A percentile compares a stretch with the other conserved stretches of the same genome.
Conservation (phyloP, 2,113 vertebrate species). For the Ornithorhynchus anatinus region DNA sequence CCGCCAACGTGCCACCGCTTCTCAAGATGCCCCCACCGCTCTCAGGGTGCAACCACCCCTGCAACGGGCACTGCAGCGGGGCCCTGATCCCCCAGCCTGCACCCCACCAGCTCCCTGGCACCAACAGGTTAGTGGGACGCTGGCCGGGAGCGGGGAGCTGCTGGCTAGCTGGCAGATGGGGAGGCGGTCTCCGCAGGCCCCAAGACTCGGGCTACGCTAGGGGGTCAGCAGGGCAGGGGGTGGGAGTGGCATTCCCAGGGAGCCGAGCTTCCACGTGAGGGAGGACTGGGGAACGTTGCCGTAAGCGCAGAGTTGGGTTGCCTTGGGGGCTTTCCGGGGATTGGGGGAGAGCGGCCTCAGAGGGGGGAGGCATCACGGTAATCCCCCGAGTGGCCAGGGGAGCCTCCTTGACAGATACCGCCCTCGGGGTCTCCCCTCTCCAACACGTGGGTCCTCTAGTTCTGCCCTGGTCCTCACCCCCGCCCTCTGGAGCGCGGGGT, state of each 20-base stretch:
- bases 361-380: no score
- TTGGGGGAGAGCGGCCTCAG: no score
- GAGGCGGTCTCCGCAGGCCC: not conserved
- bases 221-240: not conserved
- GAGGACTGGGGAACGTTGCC: no score
- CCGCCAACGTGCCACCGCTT: constrained; percentile 84
- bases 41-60: constrained; percentile 88
- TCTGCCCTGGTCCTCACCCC: no score
- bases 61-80: constrained; percentile 91
- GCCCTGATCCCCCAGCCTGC: constrained; percentile 76
- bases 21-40: constrained; percentile 86
- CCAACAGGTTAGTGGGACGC: constrained; percentile 83
- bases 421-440: no score
- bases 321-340: no score
- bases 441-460: no score
- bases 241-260: not conserved
- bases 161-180: not conserved
- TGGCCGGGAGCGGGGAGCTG: not conserved
- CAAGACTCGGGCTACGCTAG: not conserved
- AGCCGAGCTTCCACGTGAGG: not conserved
- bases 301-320: no score
- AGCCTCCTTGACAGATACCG: no score
- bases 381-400: no score
- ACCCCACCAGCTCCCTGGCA: constrained; percentile 81
- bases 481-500: no score